These are phyloP conservation scores for Philotrypesis tridentata DNA, from an alignment of 1,140 invertebrate species.

Conservation along the genomic window DNA sequence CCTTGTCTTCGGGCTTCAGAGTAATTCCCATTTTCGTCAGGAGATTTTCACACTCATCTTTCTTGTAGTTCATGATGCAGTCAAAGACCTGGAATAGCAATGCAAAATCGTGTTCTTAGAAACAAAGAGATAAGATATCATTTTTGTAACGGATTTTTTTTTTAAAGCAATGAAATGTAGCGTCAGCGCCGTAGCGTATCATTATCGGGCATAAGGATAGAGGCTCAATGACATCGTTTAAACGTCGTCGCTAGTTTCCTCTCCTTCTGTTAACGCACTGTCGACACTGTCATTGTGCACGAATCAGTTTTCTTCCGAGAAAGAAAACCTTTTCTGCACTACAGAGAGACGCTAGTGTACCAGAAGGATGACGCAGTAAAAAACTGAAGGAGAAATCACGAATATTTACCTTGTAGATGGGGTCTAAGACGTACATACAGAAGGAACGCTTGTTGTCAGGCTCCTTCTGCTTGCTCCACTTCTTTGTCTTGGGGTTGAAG, in stretches of 20 bases:
- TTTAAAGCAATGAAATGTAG: conserved; percentile 50
- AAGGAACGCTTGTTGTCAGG: conserved; percentile 96
- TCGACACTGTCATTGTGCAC: conserved; percentile 69
- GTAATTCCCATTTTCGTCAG: conserved; percentile 93
- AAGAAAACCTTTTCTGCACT: conserved; percentile 60
- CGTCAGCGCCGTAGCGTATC: conserved; percentile 73
- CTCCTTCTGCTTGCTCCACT: conserved; percentile 95
- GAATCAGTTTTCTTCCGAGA: conserved; percentile 51
- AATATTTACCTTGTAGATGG: conserved; percentile 92
- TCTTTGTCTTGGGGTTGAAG: conserved; percentile 98
- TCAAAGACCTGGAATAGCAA: conserved; percentile 84
- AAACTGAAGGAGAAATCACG: conserved; percentile 15
- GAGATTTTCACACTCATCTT: conserved; percentile 92
- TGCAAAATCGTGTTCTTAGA: background rate
- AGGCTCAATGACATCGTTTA: conserved; percentile 79
- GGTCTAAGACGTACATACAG: conserved; percentile 98
- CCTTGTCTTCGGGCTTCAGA: conserved; percentile 94
- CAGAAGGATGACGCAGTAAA: conserved; percentile 65
- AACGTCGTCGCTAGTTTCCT: conserved; percentile 63
- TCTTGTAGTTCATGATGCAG: conserved; percentile 98
- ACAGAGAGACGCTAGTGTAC: conserved; percentile 73
- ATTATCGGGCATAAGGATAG: conserved; percentile 80
- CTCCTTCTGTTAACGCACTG: conserved; percentile 74
- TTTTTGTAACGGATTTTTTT: background rate
- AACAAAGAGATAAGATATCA: background rate